Conservation (phyloP, 2,888 invertebrate genomes). For the Machimus atricapillus region DNA sequence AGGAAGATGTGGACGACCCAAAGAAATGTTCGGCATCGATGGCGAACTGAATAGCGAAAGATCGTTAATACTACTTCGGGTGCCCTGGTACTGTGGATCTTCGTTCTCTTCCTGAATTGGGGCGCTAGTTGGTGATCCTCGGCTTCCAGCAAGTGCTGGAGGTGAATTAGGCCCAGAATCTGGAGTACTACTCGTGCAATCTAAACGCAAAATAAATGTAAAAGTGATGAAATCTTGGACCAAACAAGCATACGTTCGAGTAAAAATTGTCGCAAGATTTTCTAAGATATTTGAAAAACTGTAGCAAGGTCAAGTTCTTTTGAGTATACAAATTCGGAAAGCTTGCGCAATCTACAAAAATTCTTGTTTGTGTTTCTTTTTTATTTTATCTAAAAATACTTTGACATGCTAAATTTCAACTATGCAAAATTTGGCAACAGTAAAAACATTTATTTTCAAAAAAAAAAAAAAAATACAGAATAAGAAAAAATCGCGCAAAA, state of each 20-base stretch:
- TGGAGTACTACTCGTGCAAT: constrained; percentile 69
- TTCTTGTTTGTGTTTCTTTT: neutral
- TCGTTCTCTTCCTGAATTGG: constrained; percentile 86
- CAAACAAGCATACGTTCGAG: neutral
- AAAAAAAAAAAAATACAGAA: neutral
- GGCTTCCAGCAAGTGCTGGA: constrained; percentile 68
- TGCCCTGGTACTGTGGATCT: constrained; percentile 69
- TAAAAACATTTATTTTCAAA: neutral
- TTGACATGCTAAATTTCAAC: constrained; percentile 21
- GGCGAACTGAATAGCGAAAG: constrained; percentile 89
- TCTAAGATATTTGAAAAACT: neutral
- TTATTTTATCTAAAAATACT: constrained; percentile 18
- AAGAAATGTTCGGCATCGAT: constrained; percentile 95
- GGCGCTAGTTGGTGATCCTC: constrained; percentile 72
- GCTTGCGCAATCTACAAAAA: neutral
- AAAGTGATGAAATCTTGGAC: neutral
- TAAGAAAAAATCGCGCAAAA: neutral
- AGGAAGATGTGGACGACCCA: constrained; percentile 79
- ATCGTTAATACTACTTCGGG: constrained; percentile 74
- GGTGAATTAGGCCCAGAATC: constrained; percentile 82
- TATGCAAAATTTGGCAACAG: constrained; percentile 1
- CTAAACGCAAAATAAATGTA: constrained; percentile 53
- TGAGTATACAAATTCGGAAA: neutral
- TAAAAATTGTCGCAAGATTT: neutral
- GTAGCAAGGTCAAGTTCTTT: neutral